Evolutionary conservation across 2,797 vertebrate species (phyloP).

Genomic region (Coregonus sp.): DNA sequence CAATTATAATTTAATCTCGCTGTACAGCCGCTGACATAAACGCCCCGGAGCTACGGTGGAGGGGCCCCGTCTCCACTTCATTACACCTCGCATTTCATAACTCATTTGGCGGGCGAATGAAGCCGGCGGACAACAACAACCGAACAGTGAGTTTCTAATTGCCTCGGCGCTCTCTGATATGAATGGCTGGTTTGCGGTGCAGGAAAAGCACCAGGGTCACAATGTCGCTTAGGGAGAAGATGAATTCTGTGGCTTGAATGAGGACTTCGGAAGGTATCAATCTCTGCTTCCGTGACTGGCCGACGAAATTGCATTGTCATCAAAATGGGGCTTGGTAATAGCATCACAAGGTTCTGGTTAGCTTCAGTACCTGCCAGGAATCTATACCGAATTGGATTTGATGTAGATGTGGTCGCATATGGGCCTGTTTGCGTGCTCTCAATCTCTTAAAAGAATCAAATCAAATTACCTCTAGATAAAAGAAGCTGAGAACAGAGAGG

Average conservation of each 20-base stretch:
- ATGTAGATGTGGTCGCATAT: slow-evolving; percentile 13
- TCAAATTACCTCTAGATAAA: slow-evolving; percentile 5
- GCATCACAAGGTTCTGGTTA: slow-evolving; percentile 46
- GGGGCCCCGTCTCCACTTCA: slow-evolving; percentile 8
- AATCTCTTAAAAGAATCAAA: not conserved
- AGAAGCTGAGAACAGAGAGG: not conserved
- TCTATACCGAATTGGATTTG: slow-evolving; percentile 20
- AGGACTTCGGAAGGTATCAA: not conserved
- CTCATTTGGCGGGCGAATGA: slow-evolving; percentile 50
- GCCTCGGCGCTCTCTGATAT: slow-evolving; percentile 1
- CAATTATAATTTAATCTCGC: slow-evolving; percentile 47
- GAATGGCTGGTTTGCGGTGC: not conserved
- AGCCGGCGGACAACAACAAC: slow-evolving; percentile 37
- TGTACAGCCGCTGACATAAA: slow-evolving; percentile 31
- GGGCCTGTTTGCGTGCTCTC: slow-evolving; percentile 2
- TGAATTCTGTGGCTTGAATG: not conserved
- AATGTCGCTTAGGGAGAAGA: not conserved
- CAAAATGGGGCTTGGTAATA: slow-evolving; percentile 9
- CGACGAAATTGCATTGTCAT: not conserved
- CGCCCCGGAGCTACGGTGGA: not conserved
- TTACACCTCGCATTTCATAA: slow-evolving; percentile 12
- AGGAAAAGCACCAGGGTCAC: not conserved
- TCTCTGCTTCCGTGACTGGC: not conserved
- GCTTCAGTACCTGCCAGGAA: slow-evolving; percentile 23
- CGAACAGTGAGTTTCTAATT: not conserved